Evolutionary conservation across 64 coral and sea anemone genomes (phyloP).

Genomic region (Dendrophyllia cribrosa): DNA sequence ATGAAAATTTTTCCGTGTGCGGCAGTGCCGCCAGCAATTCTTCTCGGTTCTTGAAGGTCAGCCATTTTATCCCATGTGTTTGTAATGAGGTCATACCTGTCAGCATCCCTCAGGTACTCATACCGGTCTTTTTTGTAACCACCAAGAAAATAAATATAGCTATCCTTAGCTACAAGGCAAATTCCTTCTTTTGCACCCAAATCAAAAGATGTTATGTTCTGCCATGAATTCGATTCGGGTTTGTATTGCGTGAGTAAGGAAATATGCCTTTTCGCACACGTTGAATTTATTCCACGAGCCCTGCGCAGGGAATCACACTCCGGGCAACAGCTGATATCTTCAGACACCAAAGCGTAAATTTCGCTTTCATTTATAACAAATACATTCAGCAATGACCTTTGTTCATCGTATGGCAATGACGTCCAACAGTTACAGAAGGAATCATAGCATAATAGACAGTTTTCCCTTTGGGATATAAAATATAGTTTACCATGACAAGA

Average conservation of each 20-base stretch:
- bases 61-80: conserved; percentile 14
- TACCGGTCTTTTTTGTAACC: background rate
- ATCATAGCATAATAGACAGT: background rate
- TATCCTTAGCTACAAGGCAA: background rate
- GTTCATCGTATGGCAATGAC: background rate
- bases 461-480: background rate
- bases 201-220: conserved; percentile 7
- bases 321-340: background rate
- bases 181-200: background rate
- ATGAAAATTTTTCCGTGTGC: conserved; percentile 3
- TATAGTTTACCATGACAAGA: background rate
- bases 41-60: background rate
- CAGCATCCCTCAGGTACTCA: background rate
- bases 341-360: background rate
- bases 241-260: background rate
- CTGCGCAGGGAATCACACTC: background rate
- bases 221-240: background rate
- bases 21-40: background rate
- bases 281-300: background rate
- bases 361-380: background rate
- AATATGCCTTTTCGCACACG: background rate
- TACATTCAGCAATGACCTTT: background rate
- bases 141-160: conserved; percentile 7
- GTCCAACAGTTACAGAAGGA: background rate
- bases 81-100: conserved; percentile 1